A percentile compares a stretch with the other conserved stretches of the same genome.
These are phyloP conservation scores for Xyliphius kryptos DNA, from an alignment of 2,113 vertebrate genomes.

Conservation along the genomic window DNA sequence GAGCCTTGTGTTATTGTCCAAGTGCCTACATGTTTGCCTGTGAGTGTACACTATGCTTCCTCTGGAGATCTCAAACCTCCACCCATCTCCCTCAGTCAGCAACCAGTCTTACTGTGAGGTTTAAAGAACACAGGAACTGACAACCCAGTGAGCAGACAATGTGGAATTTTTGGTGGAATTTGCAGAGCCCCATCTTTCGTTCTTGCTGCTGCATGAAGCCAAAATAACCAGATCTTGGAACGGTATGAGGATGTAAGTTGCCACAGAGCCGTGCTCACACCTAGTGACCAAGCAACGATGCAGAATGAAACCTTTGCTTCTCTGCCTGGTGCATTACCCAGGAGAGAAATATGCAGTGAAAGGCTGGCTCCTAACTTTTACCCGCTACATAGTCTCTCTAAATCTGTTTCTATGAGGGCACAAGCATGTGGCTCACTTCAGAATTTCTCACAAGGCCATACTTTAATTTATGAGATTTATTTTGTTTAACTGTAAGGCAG, in stretches of 20 bases:
- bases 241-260: conserved; percentile 30
- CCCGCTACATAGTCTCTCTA: conserved; percentile 1
- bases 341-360: conserved; percentile 33
- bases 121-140: conserved; percentile 33
- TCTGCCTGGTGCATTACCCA: conserved; percentile 7
- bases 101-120: conserved; percentile 25
- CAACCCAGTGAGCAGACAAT: conserved; percentile 9
- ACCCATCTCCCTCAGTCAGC: conserved; percentile 17
- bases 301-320: conserved; percentile 18
- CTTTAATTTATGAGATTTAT: not conserved
- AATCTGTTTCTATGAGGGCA: conserved; percentile 12
- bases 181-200: conserved; percentile 11
- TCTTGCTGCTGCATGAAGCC: conserved; percentile 24
- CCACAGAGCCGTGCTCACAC: conserved; percentile 45
- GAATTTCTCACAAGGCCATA: not conserved
- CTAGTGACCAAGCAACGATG: conserved; percentile 47
- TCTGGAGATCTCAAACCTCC: conserved; percentile 30
- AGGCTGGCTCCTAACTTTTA: not conserved
- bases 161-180: conserved; percentile 42
- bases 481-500: conserved; percentile 2
- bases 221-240: conserved; percentile 42
- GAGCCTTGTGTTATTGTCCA: conserved; percentile 21
- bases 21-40: not conserved
- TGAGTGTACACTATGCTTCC: conserved; percentile 48
- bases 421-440: conserved; percentile 7